Percentiles rank a stretch among this genome's conserved stretches.
phyloP scores from a whole-genome alignment of 2,888 invertebrate genomes.

The Galerucella pusilla region DNA sequence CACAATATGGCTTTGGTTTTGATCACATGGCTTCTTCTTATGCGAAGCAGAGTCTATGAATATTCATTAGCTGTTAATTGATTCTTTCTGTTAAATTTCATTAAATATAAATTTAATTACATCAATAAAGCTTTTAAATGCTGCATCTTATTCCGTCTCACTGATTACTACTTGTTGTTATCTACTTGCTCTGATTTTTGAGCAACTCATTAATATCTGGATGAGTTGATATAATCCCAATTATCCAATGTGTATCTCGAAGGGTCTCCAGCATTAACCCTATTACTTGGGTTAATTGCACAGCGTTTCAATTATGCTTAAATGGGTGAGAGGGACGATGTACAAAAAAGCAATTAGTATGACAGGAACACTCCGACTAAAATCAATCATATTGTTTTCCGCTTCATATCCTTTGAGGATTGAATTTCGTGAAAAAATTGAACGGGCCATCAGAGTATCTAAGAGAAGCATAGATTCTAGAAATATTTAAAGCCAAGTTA shows the following conservation, averaged over 20 bases:
- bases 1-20: too few relatives aligned
- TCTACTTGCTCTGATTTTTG: not conserved
- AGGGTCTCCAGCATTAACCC: not conserved
- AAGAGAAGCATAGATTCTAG: too few relatives aligned
- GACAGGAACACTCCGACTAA: not conserved
- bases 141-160: too few relatives aligned
- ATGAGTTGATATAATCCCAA: not conserved
- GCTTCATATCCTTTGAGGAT: not conserved
- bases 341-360: conserved; percentile 5
- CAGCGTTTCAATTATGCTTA: conserved; percentile 1
- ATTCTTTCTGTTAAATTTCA: too few relatives aligned
- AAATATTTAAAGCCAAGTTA: too few relatives aligned
- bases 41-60: too few relatives aligned
- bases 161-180: not conserved
- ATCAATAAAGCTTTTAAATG: too few relatives aligned
- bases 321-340: not conserved
- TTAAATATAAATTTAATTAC: too few relatives aligned
- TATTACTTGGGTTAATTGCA: conserved; percentile 7
- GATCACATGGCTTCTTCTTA: too few relatives aligned
- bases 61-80: too few relatives aligned
- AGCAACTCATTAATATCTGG: not conserved
- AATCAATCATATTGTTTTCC: conserved; percentile 1
- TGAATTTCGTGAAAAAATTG: not conserved
- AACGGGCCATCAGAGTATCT: not conserved
- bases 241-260: conserved; percentile 1